Percentiles rank a stretch among this genome's conserved stretches.
phyloP scores from a whole-genome alignment of 2,888 invertebrate species.

The Laothoe populi region DNA sequence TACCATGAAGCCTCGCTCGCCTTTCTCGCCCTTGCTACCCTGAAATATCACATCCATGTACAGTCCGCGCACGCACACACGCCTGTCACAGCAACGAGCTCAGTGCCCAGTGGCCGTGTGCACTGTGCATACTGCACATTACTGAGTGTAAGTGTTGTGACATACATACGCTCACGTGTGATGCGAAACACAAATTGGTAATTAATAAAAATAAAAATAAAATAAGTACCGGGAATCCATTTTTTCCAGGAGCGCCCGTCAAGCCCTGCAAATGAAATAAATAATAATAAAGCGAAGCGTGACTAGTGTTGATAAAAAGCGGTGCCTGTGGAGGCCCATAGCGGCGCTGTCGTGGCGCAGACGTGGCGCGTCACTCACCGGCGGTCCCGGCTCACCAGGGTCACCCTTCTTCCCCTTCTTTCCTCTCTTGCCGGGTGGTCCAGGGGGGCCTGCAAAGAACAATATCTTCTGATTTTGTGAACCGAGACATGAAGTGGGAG shows the following conservation, averaged over 20 bases:
- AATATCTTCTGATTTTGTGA: not conserved
- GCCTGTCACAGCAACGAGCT: slow-evolving; percentile 25
- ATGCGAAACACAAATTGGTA: not conserved
- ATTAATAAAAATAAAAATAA: slow-evolving; percentile 46
- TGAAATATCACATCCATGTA: slow-evolving; percentile 77
- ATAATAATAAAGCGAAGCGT: slow-evolving; percentile 44
- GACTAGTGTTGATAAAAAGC: slow-evolving; percentile 25
- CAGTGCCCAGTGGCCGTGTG: slow-evolving; percentile 2
- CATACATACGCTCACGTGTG: not conserved
- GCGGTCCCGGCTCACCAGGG: slow-evolving; percentile 90
- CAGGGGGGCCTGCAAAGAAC: slow-evolving; percentile 88
- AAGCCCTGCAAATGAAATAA: slow-evolving; percentile 87
- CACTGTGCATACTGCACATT: not conserved
- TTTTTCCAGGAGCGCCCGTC: slow-evolving; percentile 92
- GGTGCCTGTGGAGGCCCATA: not conserved
- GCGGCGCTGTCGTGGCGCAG: too few species aligned
- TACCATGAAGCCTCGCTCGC: slow-evolving; percentile 90
- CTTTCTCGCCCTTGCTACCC: slow-evolving; percentile 90
- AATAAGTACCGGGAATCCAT: slow-evolving; percentile 93
- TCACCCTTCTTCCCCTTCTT: slow-evolving; percentile 96
- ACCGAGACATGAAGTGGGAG: not conserved
- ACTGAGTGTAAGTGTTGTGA: not conserved
- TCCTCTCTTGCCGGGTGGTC: slow-evolving; percentile 94
- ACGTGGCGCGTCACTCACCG: slow-evolving; percentile 85
- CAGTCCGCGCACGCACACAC: slow-evolving; percentile 24